Base-by-base conservation (phyloP, 2,797 vertebrate genomes). In the Rousettus madagascariensis region DNA sequence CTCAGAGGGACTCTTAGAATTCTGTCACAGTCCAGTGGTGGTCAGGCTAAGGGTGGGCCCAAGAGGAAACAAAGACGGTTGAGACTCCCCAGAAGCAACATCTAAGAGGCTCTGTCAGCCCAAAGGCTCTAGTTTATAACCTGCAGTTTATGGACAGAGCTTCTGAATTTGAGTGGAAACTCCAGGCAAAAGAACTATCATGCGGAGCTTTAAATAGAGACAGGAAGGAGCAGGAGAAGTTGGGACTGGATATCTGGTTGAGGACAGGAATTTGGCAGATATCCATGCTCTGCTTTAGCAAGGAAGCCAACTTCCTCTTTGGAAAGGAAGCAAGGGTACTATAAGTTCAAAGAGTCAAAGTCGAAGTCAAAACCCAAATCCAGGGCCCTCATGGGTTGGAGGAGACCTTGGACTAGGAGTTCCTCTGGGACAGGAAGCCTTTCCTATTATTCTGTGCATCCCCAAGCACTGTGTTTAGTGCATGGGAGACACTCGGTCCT, bases 251-350 rank as follows among this genome's bases (percentile, higher is more conserved):
- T 15, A 19, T 93, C 38, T 90, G 84, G 22, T 55, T 66, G 65
- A 72, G 68, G 53, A 69, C 69, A 94, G 33, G 49, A 68, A 88
- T 74, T 82, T 92, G 90, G 88, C 95, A 77, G 30, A 72, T 68
- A 89, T 24, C 19, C 49, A 17, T 16, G 13, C 16, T 88, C 71
- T 49, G 57, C 13, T 3, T 72, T 38, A 83, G 74, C 43, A 51
- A 90, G 85, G 46, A 94, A 75, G 69, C 69, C 90, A 83, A 46
- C 36, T 87, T 92, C 77, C 83, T 94, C 82, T 72, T 91, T 71
- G 92, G 84, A 87, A 87, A 91, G 92, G 90, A 95, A 96, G 66
- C n/a, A 30, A 19, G 12, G 22, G 12, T 65, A 53, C 53, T 78
- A 0, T 9, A 69, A 72, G n/a, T 86, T 90, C 61, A 74, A 86